phyloP scores from a whole-genome alignment of 1,140 invertebrate species.

The Ectropis grisescens region DNA sequence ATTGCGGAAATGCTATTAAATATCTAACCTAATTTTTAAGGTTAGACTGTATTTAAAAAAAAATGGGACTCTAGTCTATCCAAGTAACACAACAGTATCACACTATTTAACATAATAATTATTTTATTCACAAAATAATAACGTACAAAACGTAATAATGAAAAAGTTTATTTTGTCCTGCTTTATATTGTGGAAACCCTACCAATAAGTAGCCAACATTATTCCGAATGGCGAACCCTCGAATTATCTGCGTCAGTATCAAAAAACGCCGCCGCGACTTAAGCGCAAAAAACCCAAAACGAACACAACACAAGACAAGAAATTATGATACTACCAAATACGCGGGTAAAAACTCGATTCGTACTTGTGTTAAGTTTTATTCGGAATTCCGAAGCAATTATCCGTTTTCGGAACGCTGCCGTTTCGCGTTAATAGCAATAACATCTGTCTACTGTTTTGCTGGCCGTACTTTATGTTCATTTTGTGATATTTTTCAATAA shows the following conservation, averaged over 20 bases:
- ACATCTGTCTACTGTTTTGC: constrained; percentile 26
- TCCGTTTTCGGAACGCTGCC: constrained; percentile 17
- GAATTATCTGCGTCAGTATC: constrained; percentile 41
- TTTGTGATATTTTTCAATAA: too few relatives aligned
- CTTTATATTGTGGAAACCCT: too few relatives aligned
- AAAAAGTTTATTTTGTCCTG: too few relatives aligned
- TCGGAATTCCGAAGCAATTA: constrained; percentile 43
- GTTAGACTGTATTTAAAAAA: too few relatives aligned
- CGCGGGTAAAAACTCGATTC: constrained; percentile 36
- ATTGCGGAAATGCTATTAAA: too few relatives aligned
- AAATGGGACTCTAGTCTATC: too few relatives aligned
- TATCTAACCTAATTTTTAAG: too few relatives aligned
- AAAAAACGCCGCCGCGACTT: constrained; percentile 30
- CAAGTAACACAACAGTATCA: too few relatives aligned
- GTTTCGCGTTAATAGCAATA: constrained; percentile 12
- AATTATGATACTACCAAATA: constrained; percentile 63
- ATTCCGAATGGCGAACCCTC: constrained; percentile 29
- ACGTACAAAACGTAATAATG: too few relatives aligned
- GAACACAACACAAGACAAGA: constrained; percentile 35
- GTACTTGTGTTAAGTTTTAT: constrained; percentile 26
- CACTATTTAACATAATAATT: too few relatives aligned
- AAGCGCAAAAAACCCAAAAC: constrained; percentile 21
- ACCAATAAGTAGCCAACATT: constrained; percentile 31
- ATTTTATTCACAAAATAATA: too few relatives aligned
- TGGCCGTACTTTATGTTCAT: too few relatives aligned